phyloP scores from a whole-genome alignment of 2,797 vertebrate genomes.

The Sebastes paucispinis region DNA sequence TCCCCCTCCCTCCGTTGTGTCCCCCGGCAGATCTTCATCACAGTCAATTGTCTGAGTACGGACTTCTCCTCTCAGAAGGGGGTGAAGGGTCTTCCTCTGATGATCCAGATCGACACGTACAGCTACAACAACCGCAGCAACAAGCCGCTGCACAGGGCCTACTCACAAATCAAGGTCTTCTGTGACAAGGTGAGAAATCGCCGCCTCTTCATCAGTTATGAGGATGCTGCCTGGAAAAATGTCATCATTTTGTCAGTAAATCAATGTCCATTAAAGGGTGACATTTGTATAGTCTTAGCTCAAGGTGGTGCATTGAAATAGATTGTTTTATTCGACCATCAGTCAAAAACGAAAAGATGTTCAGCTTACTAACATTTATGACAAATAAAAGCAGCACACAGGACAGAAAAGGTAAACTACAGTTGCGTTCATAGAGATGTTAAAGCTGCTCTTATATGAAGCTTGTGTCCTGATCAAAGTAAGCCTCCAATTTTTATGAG shows the following conservation, averaged over 20 bases:
- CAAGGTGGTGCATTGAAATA: neutral
- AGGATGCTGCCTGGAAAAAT: neutral
- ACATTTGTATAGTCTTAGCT: neutral
- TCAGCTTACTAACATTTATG: neutral
- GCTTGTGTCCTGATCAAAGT: neutral
- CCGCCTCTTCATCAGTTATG: neutral
- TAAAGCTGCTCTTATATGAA: neutral
- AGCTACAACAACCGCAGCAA: constrained; percentile 99
- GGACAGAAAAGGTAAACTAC: neutral
- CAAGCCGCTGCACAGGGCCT: constrained; percentile 96
- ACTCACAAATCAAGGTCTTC: constrained; percentile 98
- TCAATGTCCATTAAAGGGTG: neutral
- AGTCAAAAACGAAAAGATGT: neutral
- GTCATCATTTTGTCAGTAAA: neutral
- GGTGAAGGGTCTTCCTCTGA: constrained; percentile 96
- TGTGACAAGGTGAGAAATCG: constrained; percentile 92
- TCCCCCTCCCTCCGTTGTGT: neutral
- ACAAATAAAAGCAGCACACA: neutral
- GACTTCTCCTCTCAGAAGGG: constrained; percentile 99
- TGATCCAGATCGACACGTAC: constrained; percentile 99
- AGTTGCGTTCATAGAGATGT: neutral
- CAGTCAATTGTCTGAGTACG: constrained; percentile 97
- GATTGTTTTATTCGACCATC: neutral
- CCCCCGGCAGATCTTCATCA: constrained; percentile 93
- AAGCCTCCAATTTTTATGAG: neutral